phyloP scores from a whole-genome alignment of 2,888 invertebrate genomes.

The Rotaria magnacalcarata region DNA sequence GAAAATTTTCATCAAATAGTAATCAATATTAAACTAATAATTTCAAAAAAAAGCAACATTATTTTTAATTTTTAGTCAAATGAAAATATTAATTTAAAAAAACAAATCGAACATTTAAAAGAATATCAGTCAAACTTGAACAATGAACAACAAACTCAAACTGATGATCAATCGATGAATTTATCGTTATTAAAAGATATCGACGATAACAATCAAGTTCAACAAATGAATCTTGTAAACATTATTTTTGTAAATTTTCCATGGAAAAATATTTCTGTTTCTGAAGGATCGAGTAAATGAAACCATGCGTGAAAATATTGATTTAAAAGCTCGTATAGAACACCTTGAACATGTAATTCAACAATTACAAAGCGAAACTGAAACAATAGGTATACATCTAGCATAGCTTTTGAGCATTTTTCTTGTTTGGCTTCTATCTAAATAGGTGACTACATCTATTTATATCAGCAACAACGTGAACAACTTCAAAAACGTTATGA shows the following conservation, averaged over 20 bases:
- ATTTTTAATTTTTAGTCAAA: neutral
- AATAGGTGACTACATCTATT: constrained; percentile 80
- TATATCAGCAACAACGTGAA: constrained; percentile 88
- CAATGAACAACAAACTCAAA: constrained; percentile 4
- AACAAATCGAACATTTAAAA: neutral
- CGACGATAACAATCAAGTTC: neutral
- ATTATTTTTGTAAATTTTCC: neutral
- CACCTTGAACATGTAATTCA: constrained; percentile 84
- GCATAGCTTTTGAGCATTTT: neutral
- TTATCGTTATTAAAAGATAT: neutral
- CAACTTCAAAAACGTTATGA: constrained; percentile 77
- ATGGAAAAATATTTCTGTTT: neutral
- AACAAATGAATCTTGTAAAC: neutral
- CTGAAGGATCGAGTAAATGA: constrained; percentile 55
- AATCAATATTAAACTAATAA: neutral
- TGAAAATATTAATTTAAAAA: neutral
- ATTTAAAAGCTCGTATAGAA: constrained; percentile 84
- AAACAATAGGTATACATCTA: constrained; percentile 73
- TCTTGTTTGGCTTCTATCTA: constrained; percentile 39
- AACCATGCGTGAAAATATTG: constrained; percentile 66
- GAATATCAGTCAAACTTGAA: neutral
- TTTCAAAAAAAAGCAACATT: too few relatives aligned
- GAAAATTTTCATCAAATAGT: constrained; percentile 67
- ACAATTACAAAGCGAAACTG: constrained; percentile 89
- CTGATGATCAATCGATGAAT: neutral